These are phyloP conservation scores for Amphiprion clarkii DNA, from an alignment of 2,797 vertebrate genomes.

Conservation along the genomic window DNA sequence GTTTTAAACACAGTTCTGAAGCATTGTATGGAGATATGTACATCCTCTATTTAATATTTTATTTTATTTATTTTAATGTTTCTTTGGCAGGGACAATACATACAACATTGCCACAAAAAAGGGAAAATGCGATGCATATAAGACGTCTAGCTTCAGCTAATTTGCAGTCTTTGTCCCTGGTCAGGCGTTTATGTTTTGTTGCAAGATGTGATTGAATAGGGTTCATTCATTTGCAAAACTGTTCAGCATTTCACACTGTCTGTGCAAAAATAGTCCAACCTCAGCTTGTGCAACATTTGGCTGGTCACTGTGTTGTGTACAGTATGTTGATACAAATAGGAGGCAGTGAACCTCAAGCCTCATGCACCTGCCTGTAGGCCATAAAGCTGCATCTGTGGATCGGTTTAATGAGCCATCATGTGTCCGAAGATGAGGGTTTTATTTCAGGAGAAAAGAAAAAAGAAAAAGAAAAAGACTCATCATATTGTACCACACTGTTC, in stretches of 20 bases:
- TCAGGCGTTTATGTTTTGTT: neutral
- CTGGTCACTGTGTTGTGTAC: constrained; percentile 9
- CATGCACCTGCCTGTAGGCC: constrained; percentile 11
- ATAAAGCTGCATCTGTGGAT: constrained; percentile 39
- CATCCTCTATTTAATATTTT: neutral
- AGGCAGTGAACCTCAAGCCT: constrained; percentile 8
- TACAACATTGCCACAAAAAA: too few species aligned
- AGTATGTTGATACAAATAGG: constrained; percentile 32
- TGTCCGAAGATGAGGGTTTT: constrained; percentile 35
- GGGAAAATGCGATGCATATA: too few species aligned
- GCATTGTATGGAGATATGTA: too few species aligned
- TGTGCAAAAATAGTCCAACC: neutral
- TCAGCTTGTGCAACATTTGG: neutral
- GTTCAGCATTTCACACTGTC: neutral
- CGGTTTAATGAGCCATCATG: constrained; percentile 59
- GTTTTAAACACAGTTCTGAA: neutral
- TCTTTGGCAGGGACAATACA: too few species aligned
- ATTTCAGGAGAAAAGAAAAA: constrained; percentile 35
- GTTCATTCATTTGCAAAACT: neutral
- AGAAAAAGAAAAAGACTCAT: constrained; percentile 4
- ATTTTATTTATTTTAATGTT: too few species aligned
- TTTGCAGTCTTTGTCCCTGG: too few species aligned
- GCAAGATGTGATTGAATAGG: neutral
- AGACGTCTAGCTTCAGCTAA: too few species aligned
- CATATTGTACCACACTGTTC: constrained; percentile 7